Percentiles rank a stretch among this genome's conserved stretches.
phyloP scores from a whole-genome alignment of 1,140 invertebrate species.

The Anastrepha ludens region DNA sequence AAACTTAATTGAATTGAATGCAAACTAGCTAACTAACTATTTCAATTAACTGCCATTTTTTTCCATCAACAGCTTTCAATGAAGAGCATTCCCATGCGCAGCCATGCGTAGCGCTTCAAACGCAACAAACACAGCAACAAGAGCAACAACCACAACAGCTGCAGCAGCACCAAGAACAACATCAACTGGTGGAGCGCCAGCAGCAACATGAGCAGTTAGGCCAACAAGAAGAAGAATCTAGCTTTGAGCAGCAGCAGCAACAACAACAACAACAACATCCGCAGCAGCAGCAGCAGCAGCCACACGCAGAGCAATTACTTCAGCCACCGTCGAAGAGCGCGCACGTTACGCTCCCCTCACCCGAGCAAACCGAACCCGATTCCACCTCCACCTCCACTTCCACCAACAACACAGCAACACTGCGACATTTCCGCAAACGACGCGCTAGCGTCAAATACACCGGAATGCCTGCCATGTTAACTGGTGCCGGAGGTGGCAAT shows the following conservation, averaged over 20 bases:
- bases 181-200: neutral
- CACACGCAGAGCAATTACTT: neutral
- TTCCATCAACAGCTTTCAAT: slow-evolving; percentile 56
- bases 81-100: slow-evolving; percentile 57
- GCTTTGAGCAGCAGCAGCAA: neutral
- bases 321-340: neutral
- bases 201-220: neutral
- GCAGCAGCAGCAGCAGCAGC: neutral
- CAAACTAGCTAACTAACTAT: slow-evolving; percentile 41
- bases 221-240: slow-evolving; percentile 38
- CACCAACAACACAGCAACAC: slow-evolving; percentile 56
- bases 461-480: neutral
- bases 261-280: neutral
- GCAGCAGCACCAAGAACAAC: neutral
- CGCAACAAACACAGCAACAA: neutral
- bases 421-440: slow-evolving; percentile 68
- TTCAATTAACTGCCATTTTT: slow-evolving; percentile 48
- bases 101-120: neutral
- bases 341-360: slow-evolving; percentile 66
- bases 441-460: slow-evolving; percentile 53
- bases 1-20: slow-evolving; percentile 10
- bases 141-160: neutral
- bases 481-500: slow-evolving; percentile 36
- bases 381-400: slow-evolving; percentile 64
- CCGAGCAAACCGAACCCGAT: slow-evolving; percentile 71